Base-by-base conservation (phyloP, 2,113 vertebrate genomes). In the Montifringilla adamsi region DNA sequence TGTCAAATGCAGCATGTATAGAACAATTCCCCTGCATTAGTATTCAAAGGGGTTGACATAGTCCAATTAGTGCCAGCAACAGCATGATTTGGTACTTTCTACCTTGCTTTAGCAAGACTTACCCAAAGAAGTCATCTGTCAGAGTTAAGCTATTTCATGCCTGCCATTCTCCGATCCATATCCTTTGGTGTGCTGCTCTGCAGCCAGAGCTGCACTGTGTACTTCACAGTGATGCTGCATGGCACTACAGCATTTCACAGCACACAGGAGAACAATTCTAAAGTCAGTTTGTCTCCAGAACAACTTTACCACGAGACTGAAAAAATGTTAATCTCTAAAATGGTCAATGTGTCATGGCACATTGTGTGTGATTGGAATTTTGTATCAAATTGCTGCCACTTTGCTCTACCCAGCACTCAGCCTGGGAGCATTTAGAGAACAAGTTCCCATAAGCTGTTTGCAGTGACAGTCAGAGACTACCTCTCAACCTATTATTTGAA, bases 311-410 rank as follows among this genome's bases (percentile, higher is more conserved):
- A 96, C 3, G 6, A 75, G 89, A 94, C 63, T 81, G 66, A 96
- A 96, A 94, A 97, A 91, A 94, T 64, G 72, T 96, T 94, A 92
- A 95, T 93, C 84, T 94, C 93, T 52, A 79, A 91, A 92, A 79
- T 82, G 46, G 59, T 81, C 77, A 58, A 20, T 18, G 49, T 96
- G 86, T 92, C 84, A 86, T 68, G 47, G 74, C 74, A 95, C 72
- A 78, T 26, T 85, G 21, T 37, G 44, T 78, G 83, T 13, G 43
- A 94, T 11, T 72, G 22, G 80, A 93, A 94, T 89, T 92, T 64
- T 47, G 13, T 74, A 70, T 63, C 79, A 67, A 90, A 77, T 18
- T 81, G 68, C 59, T 89, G 72, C 83, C 72, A 77, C 79, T 76
- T 60, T 16, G 33, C 74, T 70, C 60, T 64, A 64, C 31, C 67